These are phyloP conservation scores for Podotricha telesiphe DNA, from an alignment of 2,888 invertebrate species.

Conservation along the genomic window DNA sequence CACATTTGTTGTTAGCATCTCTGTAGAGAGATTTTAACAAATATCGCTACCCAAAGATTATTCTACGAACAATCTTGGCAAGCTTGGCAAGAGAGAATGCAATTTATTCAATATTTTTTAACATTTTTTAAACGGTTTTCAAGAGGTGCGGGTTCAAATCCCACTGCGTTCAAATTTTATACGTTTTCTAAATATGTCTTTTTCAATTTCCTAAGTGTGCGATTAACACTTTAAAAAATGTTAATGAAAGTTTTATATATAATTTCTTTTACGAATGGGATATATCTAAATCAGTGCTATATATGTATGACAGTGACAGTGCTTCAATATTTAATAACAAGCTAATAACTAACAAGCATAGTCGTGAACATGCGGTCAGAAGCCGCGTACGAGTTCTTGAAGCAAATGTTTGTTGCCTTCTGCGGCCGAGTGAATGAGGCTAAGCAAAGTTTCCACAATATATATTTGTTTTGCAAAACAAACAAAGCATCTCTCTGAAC, in stretches of 20 bases:
- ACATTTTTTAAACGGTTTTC: too few relatives aligned
- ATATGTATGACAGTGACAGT: not conserved
- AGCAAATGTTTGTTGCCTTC: constrained; percentile 43
- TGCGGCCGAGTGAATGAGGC: constrained; percentile 51
- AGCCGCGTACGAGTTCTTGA: constrained; percentile 40
- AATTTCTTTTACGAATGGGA: not conserved
- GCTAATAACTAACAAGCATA: constrained; percentile 31
- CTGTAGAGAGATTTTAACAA: too few relatives aligned
- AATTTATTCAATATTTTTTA: too few relatives aligned
- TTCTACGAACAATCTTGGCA: too few relatives aligned
- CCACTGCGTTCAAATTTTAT: too few relatives aligned
- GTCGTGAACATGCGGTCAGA: constrained; percentile 34
- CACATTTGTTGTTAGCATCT: too few relatives aligned
- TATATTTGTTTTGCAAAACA: constrained; percentile 49
- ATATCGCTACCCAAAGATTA: too few relatives aligned
- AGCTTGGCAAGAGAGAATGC: too few relatives aligned
- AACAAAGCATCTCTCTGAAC: constrained; percentile 50
- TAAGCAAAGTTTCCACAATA: constrained; percentile 51
- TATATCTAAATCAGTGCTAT: not conserved
- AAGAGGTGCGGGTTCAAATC: too few relatives aligned
- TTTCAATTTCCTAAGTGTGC: too few relatives aligned
- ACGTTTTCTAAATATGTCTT: too few relatives aligned
- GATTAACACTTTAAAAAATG: too few relatives aligned
- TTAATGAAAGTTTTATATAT: not conserved
- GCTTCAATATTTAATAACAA: constrained; percentile 15